Percentiles rank a stretch among this genome's conserved stretches.
Evolutionary conservation across 2,797 vertebrate species (phyloP).

Genomic region (Sitta carolinensis): DNA sequence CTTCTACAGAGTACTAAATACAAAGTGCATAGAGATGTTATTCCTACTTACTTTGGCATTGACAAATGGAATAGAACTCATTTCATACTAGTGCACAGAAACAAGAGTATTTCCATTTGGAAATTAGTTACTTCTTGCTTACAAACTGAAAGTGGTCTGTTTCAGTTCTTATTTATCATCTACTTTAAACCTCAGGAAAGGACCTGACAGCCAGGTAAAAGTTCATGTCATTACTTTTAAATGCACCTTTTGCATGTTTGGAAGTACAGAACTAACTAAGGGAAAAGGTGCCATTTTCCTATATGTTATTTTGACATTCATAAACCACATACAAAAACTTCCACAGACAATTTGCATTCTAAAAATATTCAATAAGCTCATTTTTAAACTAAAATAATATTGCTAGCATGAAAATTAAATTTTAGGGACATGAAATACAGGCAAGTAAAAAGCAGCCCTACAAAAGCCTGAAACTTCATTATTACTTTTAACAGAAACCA

Average conservation of each 20-base stretch:
- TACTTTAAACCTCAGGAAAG: background rate
- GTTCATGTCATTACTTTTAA: background rate
- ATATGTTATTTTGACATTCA: background rate
- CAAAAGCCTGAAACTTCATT: background rate
- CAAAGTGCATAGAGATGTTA: background rate
- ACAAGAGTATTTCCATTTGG: background rate
- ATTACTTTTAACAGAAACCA: background rate
- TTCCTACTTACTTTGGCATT: background rate
- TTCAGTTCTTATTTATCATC: background rate
- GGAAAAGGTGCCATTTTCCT: background rate
- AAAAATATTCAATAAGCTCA: background rate
- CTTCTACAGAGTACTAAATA: background rate
- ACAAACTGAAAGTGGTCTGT: background rate
- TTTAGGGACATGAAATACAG: fast-evolving
- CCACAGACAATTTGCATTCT: background rate
- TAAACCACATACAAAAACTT: background rate
- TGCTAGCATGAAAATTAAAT: background rate
- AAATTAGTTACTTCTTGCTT: background rate
- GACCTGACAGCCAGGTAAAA: background rate
- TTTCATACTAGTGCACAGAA: background rate
- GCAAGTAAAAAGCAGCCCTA: background rate
- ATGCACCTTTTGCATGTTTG: background rate
- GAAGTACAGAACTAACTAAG: background rate
- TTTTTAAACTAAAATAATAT: background rate
- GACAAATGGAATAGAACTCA: background rate